Evolutionary conservation across 1,140 invertebrate genomes (phyloP), one percentile per base, ranked within the genome.

Genomic region (Aphidius ervi): DNA sequence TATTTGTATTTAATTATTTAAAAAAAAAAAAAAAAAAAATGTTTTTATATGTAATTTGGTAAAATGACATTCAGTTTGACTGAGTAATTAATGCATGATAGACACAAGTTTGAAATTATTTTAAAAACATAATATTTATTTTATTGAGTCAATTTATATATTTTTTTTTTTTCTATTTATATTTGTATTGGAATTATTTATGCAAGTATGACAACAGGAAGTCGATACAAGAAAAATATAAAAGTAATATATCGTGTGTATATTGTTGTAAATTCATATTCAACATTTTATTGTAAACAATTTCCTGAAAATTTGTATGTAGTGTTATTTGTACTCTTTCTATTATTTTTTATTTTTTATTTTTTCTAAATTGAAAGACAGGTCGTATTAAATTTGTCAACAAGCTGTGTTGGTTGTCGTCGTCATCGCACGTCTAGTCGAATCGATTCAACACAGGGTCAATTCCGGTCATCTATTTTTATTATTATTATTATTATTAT

Each of bases 71-170:
- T 56, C 46, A 20, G 46, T 52, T 49, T 53, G 42, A 42, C 53
- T 20, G 41, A 57, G 42, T 62, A 61, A 42, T 56, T 61, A 46
- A 50, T 57, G 46, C 53, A 74, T 83, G 82, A 79, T 79, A 75
- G 77, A 84, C 83, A 83, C 82, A 83, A 84, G 82, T 82, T 83
- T 74, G 75, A 79, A 70, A 75, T 72, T 68, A 16, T 16, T 16
- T 16, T 16, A 16, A 63, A 63, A 62, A 58, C 61, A 56, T 48
- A 52, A 10, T 63, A 41, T 16, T 16, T 16, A 40, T 58, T 48
- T 41, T 9, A 40, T 49, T 49, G 16, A 16, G 1, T 48, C 8
- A 48, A 8, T 48, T 8, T 57, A 48, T 46, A 46, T 43, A 40
- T 40, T 23, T 62, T 58, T 46, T 16, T 46, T 57, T 46, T 58